phyloP scores from a whole-genome alignment of 2,113 vertebrate genomes.

The Ageneiosus marmoratus region DNA sequence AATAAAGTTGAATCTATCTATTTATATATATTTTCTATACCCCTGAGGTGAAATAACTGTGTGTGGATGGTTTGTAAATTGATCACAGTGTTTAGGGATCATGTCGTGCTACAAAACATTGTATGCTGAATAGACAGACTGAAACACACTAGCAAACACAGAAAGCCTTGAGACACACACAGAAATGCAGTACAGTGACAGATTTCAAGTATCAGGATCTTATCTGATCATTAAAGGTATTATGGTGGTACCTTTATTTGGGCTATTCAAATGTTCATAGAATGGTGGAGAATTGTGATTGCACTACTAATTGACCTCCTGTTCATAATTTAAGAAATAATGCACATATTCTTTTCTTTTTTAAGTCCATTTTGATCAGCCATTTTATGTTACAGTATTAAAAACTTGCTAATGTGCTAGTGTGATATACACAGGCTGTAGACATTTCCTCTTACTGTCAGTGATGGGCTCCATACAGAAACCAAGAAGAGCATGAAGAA shows the following conservation, averaged over 20 bases:
- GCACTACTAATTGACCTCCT: background rate
- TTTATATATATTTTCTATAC: background rate
- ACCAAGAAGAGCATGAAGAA: slow-evolving; percentile 95
- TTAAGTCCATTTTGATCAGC: background rate
- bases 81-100: slow-evolving; percentile 1
- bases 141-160: slow-evolving; percentile 24
- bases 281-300: slow-evolving; percentile 1
- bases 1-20: too few relatives aligned
- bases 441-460: slow-evolving; percentile 85
- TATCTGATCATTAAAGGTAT: slow-evolving; percentile 14
- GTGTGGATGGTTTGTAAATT: background rate
- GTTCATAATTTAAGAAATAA: background rate
- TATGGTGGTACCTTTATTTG: slow-evolving; percentile 4
- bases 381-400: background rate
- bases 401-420: background rate
- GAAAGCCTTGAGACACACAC: slow-evolving; percentile 18
- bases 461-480: slow-evolving; percentile 99
- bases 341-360: background rate
- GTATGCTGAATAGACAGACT: slow-evolving; percentile 17
- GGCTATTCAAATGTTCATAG: slow-evolving; percentile 18
- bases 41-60: background rate
- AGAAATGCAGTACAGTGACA: slow-evolving; percentile 14
- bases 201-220: background rate
- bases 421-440: background rate
- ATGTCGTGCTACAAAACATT: background rate